Evolutionary conservation across 1,140 invertebrate species (phyloP).

Genomic region (Drosophila hydei): DNA sequence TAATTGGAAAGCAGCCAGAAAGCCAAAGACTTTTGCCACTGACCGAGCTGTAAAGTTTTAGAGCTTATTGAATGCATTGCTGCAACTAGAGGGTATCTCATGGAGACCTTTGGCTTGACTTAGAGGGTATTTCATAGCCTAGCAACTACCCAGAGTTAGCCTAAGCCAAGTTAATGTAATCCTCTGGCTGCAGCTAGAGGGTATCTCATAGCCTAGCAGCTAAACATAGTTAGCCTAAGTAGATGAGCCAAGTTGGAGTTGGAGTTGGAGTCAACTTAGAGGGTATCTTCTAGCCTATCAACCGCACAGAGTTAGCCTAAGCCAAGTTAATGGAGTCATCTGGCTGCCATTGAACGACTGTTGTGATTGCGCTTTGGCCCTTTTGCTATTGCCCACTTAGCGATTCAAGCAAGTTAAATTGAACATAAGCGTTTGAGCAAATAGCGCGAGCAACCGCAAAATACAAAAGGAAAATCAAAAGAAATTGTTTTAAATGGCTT

Average conservation of each 20-base stretch:
- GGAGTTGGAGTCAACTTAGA: no score
- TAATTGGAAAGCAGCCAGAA: no score
- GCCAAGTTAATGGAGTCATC: constrained; percentile 47
- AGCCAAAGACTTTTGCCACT: no score
- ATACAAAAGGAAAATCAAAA: constrained; percentile 63
- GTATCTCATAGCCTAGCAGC: neutral
- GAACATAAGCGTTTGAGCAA: constrained; percentile 57
- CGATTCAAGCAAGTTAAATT: constrained; percentile 45
- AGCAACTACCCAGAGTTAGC: no score
- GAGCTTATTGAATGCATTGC: no score
- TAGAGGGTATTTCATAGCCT: no score
- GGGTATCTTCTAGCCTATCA: neutral
- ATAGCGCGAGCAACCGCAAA: constrained; percentile 44
- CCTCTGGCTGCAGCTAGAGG: neutral
- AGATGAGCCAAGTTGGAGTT: no score
- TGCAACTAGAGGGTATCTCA: no score
- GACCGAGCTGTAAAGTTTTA: no score
- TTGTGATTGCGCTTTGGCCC: neutral
- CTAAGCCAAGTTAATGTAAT: no score
- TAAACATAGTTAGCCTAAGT: no score
- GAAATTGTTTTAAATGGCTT: constrained; percentile 72
- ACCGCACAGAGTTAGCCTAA: neutral
- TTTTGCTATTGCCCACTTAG: constrained; percentile 8
- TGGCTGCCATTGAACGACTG: constrained; percentile 30
- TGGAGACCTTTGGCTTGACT: no score